A percentile compares a stretch with the other conserved stretches of the same genome.
These are phyloP conservation scores for Mythimna albipuncta DNA, from an alignment of 2,888 invertebrate species.

Conservation along the genomic window DNA sequence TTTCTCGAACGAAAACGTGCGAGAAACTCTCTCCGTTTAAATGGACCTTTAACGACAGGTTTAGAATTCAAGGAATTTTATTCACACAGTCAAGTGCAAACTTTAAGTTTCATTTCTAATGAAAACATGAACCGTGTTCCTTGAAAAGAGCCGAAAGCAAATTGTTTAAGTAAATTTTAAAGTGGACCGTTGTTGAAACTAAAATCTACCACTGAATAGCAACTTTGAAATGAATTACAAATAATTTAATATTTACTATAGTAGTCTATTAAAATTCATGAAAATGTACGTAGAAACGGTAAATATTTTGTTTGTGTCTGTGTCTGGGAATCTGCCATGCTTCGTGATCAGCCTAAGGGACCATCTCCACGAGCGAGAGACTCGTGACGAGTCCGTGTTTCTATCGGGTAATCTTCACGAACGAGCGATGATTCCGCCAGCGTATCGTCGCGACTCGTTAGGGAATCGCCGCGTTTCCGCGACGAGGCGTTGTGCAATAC, in stretches of 20 bases:
- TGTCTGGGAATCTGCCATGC: no score
- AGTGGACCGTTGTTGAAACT: conserved; percentile 1
- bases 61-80: conserved; percentile 3
- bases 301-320: not conserved
- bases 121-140: conserved; percentile 19
- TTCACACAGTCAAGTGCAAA: not conserved
- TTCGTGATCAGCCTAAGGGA: no score
- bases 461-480: no score
- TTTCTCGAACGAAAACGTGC: no score
- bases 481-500: no score
- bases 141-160: conserved; percentile 12
- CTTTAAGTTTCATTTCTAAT: conserved; percentile 9
- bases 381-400: no score
- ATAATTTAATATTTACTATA: not conserved
- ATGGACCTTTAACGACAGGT: not conserved
- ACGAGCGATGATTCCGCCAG: no score
- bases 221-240: conserved; percentile 11
- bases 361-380: no score
- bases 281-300: not conserved
- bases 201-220: not conserved
- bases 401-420: no score
- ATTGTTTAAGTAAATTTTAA: conserved; percentile 4
- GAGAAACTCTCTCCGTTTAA: no score
- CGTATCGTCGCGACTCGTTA: no score
- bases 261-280: not conserved